Base-by-base conservation (phyloP, 2,113 vertebrate species). In the Heterochromis multidens region DNA sequence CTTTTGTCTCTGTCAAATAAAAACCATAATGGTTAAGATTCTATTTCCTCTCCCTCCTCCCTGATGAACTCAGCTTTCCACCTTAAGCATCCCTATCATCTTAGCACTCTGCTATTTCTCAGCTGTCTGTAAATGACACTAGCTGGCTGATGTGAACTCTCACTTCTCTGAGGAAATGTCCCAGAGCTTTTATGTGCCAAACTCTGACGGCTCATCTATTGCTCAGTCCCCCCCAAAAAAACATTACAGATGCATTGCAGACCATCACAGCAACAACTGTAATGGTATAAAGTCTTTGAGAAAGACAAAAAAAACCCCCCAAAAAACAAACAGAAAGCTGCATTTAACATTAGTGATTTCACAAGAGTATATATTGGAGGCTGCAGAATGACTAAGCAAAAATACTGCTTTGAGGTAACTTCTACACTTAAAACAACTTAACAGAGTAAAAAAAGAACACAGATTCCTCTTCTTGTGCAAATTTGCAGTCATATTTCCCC, bases 61-160 rank as follows among this genome's bases (percentile, higher is more conserved):
- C 27, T 46, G 27, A 87, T 77, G 77, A 91, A 82, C 13, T 49
- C 80, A 92, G 85, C 87, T 93, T 91, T 94, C 92, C 89, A 91
- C 82, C 87, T 87, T 63, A 70, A 88, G 87, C 79, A 60, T 86
- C 80, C 59, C 83, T 67, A 89, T 91, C 85, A 56, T 93, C 92
- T 95, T 93, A 94, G 86, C 49, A n/a, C 87, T 92, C 79, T 91
- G 94, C 94, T 95, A 96, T 95, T 95, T 96, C 93, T 92, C 95
- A 94, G 88, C 86, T 67, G 80, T 90, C 92, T 94, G 95, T 90
- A 95, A 96, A 96, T 95, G 93, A 93, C 93, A 94, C 92, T 93
- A 90, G 85, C 87, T 91, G 89, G 88, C 88, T 87, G 81, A 94
- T 89, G 93, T 94, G 92, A 95, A 95, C 92, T 95, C 94, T 94